Conservation (phyloP, 2,888 invertebrate species). For the Nyleta sp. region DNA sequence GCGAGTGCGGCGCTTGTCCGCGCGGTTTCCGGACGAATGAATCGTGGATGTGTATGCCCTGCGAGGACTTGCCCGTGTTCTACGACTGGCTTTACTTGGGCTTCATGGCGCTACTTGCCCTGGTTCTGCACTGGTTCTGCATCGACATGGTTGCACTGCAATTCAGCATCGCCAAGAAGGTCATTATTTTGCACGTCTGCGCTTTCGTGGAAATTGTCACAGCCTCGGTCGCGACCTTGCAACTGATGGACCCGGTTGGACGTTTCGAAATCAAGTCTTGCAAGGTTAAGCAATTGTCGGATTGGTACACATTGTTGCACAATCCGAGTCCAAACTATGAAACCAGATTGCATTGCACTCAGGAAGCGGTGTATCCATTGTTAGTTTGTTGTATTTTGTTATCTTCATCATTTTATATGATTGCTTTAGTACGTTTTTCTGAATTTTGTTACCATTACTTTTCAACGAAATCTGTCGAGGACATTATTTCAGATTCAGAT, state of each 20-base stretch:
- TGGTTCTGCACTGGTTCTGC: slow-evolving; percentile 96
- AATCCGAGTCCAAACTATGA: slow-evolving; percentile 98
- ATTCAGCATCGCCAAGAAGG: slow-evolving; percentile 89
- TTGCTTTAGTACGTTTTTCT: not conserved
- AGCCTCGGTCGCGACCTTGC: slow-evolving; percentile 90
- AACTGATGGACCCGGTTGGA: slow-evolving; percentile 92
- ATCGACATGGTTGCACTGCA: slow-evolving; percentile 92
- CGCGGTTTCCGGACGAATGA: slow-evolving; percentile 90
- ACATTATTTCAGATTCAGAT: no score
- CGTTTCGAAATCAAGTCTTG: slow-evolving; percentile 90
- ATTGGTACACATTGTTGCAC: slow-evolving; percentile 98
- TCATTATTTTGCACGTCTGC: slow-evolving; percentile 90
- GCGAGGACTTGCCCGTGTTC: slow-evolving; percentile 88
- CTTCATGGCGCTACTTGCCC: slow-evolving; percentile 95
- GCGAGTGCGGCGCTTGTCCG: slow-evolving; percentile 94
- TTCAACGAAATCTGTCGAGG: no score
- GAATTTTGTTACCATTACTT: no score
- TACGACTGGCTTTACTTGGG: slow-evolving; percentile 98
- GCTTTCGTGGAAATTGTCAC: slow-evolving; percentile 91
- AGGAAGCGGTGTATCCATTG: slow-evolving; percentile 99
- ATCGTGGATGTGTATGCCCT: slow-evolving; percentile 90
- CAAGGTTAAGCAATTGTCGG: slow-evolving; percentile 90
- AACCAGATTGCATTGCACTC: slow-evolving; percentile 94
- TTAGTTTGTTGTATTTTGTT: slow-evolving; percentile 83
- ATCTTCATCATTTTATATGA: not conserved